phyloP scores from a whole-genome alignment of 1,140 invertebrate species.

The Pseudomyrmex dendroicus region DNA sequence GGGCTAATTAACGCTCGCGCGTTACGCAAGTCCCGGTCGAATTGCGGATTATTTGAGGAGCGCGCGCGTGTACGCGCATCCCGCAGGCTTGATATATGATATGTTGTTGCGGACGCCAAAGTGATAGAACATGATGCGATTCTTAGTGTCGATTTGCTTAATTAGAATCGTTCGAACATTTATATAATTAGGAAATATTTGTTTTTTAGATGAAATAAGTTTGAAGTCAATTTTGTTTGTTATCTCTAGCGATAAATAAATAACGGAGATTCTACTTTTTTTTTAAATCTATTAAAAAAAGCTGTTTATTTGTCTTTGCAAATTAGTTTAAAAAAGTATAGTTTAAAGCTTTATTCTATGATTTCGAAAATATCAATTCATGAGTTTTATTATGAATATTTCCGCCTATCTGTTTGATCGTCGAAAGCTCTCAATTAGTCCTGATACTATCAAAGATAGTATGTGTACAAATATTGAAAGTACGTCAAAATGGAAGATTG shows the following conservation, averaged over 20 bases:
- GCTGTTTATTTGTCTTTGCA: too few species aligned
- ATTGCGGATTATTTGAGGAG: constrained; percentile 61
- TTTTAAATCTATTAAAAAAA: too few species aligned
- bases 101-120: background rate
- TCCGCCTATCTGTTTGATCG: constrained; percentile 10
- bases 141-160: background rate
- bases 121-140: background rate
- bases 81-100: background rate
- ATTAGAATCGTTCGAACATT: background rate
- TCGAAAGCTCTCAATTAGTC: constrained; percentile 37
- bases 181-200: too few species aligned
- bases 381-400: constrained; percentile 25
- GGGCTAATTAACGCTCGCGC: constrained; percentile 73
- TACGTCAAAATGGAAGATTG: constrained; percentile 54
- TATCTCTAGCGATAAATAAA: too few species aligned
- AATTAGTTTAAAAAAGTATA: background rate
- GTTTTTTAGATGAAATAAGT: too few species aligned
- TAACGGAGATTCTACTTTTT: too few species aligned
- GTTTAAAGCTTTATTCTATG: background rate
- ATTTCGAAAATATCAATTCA: background rate
- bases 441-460: constrained; percentile 26
- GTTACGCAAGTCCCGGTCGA: constrained; percentile 61
- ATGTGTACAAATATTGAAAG: constrained; percentile 42
- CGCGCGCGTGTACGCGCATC: background rate
- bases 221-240: too few species aligned